A percentile compares a stretch with the other conserved stretches of the same genome.
Evolutionary conservation across 2,797 vertebrate species (phyloP).

Genomic region (Nyctibius grandis): DNA sequence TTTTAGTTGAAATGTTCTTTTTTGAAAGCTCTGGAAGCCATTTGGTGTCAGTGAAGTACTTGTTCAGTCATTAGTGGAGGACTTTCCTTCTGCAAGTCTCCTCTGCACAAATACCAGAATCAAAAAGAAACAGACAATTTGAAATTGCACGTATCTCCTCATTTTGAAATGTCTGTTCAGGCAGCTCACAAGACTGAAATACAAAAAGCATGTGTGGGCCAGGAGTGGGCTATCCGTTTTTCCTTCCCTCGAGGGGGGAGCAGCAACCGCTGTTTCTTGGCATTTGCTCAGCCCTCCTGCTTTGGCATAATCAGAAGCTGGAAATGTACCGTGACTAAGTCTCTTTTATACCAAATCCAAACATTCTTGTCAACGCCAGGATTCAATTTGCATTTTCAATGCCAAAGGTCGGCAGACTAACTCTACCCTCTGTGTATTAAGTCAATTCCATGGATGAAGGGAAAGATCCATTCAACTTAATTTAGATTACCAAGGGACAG

Average conservation of each 20-base stretch:
- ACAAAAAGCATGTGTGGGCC: not conserved
- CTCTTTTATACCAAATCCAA: slow-evolving; percentile 40
- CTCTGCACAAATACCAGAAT: not conserved
- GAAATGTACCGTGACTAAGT: slow-evolving; percentile 45
- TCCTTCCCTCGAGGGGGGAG: not conserved
- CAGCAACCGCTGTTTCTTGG: slow-evolving; percentile 22
- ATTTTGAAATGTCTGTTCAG: not conserved
- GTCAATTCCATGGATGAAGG: slow-evolving; percentile 5
- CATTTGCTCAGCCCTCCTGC: not conserved
- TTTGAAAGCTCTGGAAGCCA: not conserved
- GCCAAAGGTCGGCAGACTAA: not conserved
- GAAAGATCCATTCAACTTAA: slow-evolving; percentile 14
- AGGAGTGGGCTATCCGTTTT: not conserved
- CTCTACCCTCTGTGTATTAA: slow-evolving; percentile 3
- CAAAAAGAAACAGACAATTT: not conserved
- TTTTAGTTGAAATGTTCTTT: not conserved
- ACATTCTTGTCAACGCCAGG: slow-evolving; percentile 30
- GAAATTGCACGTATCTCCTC: not conserved
- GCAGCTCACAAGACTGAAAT: not conserved
- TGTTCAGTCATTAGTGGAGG: not conserved
- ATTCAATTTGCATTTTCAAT: not conserved
- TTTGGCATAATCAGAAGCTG: slow-evolving; percentile 53
- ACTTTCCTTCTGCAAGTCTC: not conserved
- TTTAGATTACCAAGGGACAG: slow-evolving; percentile 30
- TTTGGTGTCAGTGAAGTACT: not conserved